Base-by-base conservation (phyloP, 2,113 vertebrate species). In the Shinisaurus crocodilurus region DNA sequence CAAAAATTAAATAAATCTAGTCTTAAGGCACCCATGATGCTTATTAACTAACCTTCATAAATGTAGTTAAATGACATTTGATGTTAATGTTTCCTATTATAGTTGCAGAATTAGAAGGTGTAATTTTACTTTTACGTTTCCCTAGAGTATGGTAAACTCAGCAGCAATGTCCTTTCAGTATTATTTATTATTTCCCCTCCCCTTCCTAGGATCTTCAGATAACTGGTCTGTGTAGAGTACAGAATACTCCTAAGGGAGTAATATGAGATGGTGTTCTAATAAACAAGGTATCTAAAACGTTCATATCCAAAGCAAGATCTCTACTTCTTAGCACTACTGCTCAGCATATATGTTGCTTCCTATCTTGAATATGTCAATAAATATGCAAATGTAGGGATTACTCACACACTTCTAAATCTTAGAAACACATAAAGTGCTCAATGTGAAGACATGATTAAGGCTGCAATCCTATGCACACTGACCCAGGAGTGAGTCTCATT, bases 1-100 rank as follows among this genome's bases (percentile, higher is more conserved):
- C 15, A 93, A 95, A 96, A 95, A 95, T 94, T 93, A 93, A 96
- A 88, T 95, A 91, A 95, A 94, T 92, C 70, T 84, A 0, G 88
- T 91, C 10, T 88, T 92, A 93, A 90, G 72, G 65, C 48, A 95
- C 94, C 87, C 95, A 89, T 57, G 92, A 75, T 91, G 32, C 94
- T 89, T 93, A 20, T 93, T 95, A 94, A 86, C 37, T 50, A 93
- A 79, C 70, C 85, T 92, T 95, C 90, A 74, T 86, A 94, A 95
- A 94, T 88, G 29, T 81, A 92, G 92, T 94, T 91, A 94, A 95
- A 92, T 95, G 82, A 82, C 89, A 86, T 16, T 94, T 82, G 88
- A 67, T 95, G 69, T 89, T 94, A 90, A 95, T 89, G 48, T 89
- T 94, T 94, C 27, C 3, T 4, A 1, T 93, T 96, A 92, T 79